Evolutionary conservation across 2,113 vertebrate genomes (phyloP).

Genomic region (Mus pahari): DNA sequence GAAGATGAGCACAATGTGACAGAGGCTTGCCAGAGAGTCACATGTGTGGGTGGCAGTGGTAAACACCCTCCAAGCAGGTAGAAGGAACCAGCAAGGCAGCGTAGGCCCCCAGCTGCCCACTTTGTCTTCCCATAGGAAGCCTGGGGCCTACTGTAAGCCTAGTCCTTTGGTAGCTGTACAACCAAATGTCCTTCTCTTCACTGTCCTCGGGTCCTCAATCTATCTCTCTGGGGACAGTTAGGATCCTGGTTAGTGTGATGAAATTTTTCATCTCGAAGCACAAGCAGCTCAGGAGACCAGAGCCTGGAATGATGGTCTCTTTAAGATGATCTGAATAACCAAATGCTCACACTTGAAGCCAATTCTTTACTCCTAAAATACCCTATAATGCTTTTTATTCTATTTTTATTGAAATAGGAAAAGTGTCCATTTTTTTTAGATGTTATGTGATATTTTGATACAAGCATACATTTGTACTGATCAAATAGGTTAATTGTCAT

Average conservation of each 20-base stretch:
- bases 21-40: not conserved
- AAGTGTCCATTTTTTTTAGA: not conserved
- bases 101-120: too few relatives aligned
- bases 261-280: not conserved
- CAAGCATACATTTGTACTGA: not conserved
- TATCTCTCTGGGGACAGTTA: too few relatives aligned
- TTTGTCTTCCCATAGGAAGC: not conserved
- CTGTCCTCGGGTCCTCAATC: not conserved
- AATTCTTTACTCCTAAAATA: not conserved
- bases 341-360: not conserved
- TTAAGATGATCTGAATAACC: not conserved
- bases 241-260: too few relatives aligned
- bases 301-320: not conserved
- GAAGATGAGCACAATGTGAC: not conserved
- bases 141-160: not conserved
- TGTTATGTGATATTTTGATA: not conserved
- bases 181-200: not conserved
- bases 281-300: not conserved
- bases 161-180: not conserved
- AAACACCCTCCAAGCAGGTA: accelerated
- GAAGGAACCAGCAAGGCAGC: accelerated
- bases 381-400: not conserved
- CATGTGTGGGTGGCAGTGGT: not conserved
- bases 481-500: not conserved
- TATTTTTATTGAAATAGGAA: not conserved